These are phyloP conservation scores for Prionailurus viverrinus DNA, from an alignment of 2,113 vertebrate genomes.

Conservation along the genomic window DNA sequence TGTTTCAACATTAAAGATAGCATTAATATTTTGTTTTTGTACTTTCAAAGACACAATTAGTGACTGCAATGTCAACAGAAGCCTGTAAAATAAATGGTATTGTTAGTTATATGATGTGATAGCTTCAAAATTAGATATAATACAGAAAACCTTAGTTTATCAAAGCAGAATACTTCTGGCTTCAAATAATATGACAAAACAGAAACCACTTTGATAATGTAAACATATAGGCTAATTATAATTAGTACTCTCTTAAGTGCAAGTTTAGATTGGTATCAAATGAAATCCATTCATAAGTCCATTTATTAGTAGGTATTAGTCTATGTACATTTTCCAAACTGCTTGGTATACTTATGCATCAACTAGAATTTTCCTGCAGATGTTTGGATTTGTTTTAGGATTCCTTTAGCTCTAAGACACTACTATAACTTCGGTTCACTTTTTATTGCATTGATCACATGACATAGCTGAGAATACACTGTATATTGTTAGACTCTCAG, in stretches of 20 bases:
- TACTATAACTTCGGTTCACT: slow-evolving; percentile 61
- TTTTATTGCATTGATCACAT: slow-evolving; percentile 47
- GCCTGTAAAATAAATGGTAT: slow-evolving; percentile 23
- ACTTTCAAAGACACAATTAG: slow-evolving; percentile 13
- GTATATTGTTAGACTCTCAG: neutral
- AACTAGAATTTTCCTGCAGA: slow-evolving; percentile 53
- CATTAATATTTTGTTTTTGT: neutral
- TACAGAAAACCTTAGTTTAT: neutral
- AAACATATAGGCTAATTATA: neutral
- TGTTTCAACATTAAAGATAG: slow-evolving; percentile 44
- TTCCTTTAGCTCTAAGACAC: slow-evolving; percentile 42
- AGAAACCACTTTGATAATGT: slow-evolving; percentile 10
- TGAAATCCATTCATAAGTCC: slow-evolving; percentile 27
- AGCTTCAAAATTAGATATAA: slow-evolving; percentile 2
- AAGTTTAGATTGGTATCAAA: slow-evolving; percentile 5
- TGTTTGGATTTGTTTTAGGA: slow-evolving; percentile 24
- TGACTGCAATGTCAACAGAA: neutral
- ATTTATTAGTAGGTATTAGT: slow-evolving; percentile 25
- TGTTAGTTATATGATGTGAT: slow-evolving; percentile 18
- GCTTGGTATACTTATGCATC: neutral
- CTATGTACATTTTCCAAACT: slow-evolving; percentile 12
- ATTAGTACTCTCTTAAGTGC: slow-evolving; percentile 1
- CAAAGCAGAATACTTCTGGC: slow-evolving; percentile 1
- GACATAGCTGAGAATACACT: neutral
- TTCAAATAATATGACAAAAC: slow-evolving; percentile 9